Evolutionary conservation across 2,888 invertebrate genomes (phyloP), one percentile per base, ranked within the genome.

Genomic region (Diploptera punctata): DNA sequence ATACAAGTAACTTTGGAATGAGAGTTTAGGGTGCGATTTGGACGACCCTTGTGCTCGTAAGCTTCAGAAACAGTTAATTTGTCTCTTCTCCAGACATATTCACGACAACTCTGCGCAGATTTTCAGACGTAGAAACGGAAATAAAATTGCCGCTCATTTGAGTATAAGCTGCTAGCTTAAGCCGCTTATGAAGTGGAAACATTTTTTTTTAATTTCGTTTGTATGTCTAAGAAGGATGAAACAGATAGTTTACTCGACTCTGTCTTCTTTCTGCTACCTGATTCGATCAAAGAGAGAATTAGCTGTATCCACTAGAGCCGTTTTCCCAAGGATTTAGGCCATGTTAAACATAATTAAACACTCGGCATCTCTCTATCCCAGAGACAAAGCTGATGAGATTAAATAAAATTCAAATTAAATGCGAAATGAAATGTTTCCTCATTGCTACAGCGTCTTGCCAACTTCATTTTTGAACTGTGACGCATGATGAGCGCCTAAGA

Each of bases 121-220:
- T 57, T 57, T 57, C 24, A 13, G 31, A 24, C 57, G 24, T n/a
- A 29, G 26, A 29, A 31, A 29, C 18, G 29, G 29, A 57, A 57
- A 57, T 57, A 57, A 57, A 57, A 57, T 57, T 57, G 57, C 57
- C 26, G 57, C 57, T 57, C 57, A 57, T 57, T 57, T 57, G 29
- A 57, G 57, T 29, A n/a, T 57, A 57, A 57, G 57, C 52, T 52
- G 9, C 52, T 24, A 13, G 52, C 57, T 57, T 65, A 65, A 65
- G 43, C 65, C 5, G 26, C 65, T 65, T 65, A 65, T 65, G 65
- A 65, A 65, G 44, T 65, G 65, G 65, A 65, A 65, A 65, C 65
- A 65, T 44, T 65, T 65, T 60, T 60, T 57, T n/a, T 29, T 29
- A 57, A 29, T n/a, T 54, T 57, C 57, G 57, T 57, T 57, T 57